Percentiles rank a stretch among this genome's conserved stretches.
Conservation (phyloP, 2,797 vertebrate species). For the Anniella stebbinsi region DNA sequence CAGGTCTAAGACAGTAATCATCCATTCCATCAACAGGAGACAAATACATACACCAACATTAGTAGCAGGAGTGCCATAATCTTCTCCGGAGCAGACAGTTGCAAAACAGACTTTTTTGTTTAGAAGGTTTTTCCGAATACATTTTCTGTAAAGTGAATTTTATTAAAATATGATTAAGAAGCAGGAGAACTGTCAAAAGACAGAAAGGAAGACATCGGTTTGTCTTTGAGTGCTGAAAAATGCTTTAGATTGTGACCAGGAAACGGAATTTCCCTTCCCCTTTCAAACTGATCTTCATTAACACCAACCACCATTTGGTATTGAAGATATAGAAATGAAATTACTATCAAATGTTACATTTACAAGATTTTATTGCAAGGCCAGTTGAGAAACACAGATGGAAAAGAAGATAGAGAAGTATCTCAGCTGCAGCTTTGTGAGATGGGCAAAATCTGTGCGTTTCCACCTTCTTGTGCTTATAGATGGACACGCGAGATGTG, state of each 20-base stretch:
- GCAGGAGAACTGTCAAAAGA: too few species aligned
- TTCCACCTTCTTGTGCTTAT: neutral
- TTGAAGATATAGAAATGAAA: slow-evolving; percentile 39
- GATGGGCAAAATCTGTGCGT: too few species aligned
- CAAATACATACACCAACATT: neutral
- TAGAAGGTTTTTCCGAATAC: slow-evolving; percentile 15
- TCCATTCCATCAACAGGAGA: fast-evolving
- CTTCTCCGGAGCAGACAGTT: slow-evolving; percentile 22
- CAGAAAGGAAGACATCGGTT: too few species aligned
- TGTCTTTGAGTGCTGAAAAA: neutral
- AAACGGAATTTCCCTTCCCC: neutral
- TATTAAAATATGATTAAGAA: slow-evolving; percentile 27
- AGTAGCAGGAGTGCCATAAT: slow-evolving; percentile 22
- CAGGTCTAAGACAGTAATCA: neutral
- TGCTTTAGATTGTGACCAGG: neutral
- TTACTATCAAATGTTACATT: neutral
- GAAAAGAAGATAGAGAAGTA: fast-evolving
- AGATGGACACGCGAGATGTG: neutral
- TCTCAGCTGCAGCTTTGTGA: slow-evolving; percentile 2
- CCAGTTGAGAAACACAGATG: neutral
- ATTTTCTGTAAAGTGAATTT: slow-evolving; percentile 6
- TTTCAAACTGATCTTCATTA: slow-evolving; percentile 33
- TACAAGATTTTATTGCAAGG: neutral
- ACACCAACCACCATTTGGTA: neutral
- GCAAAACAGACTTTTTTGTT: slow-evolving; percentile 34